phyloP scores from a whole-genome alignment of 2,888 invertebrate genomes.

The Gandaritis pyraliata region DNA sequence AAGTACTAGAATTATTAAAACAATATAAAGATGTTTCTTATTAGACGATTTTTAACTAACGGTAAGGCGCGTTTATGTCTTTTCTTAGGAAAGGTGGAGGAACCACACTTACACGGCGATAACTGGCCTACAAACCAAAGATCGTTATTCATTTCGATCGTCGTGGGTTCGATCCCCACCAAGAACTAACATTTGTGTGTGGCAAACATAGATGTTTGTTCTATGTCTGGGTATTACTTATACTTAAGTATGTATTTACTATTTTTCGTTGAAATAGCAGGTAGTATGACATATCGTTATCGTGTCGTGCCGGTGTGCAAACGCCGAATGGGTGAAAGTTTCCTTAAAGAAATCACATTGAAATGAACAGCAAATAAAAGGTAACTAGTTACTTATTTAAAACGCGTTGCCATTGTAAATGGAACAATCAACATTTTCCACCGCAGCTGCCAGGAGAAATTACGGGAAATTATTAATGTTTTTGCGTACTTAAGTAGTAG shows the following conservation, averaged over 20 bases:
- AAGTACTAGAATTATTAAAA: too few species aligned
- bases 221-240: too few species aligned
- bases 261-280: too few species aligned
- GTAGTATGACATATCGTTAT: too few species aligned
- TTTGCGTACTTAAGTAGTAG: not conserved
- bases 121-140: too few species aligned
- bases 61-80: conserved; percentile 20
- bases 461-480: conserved; percentile 6
- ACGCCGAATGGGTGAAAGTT: conserved; percentile 36
- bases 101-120: not conserved
- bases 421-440: conserved; percentile 52
- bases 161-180: too few species aligned
- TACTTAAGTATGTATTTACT: too few species aligned
- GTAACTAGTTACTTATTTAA: conserved; percentile 38
- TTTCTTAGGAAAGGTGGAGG: not conserved
- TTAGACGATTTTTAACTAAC: not conserved
- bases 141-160: too few species aligned
- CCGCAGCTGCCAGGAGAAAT: conserved; percentile 34
- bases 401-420: conserved; percentile 50
- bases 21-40: too few species aligned
- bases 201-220: too few species aligned
- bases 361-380: conserved; percentile 29
- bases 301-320: too few species aligned
- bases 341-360: conserved; percentile 38
- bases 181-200: too few species aligned